A percentile compares a stretch with the other conserved stretches of the same genome.
Evolutionary conservation across 2,888 invertebrate genomes (phyloP).

Genomic region (Geophilus truncorum): DNA sequence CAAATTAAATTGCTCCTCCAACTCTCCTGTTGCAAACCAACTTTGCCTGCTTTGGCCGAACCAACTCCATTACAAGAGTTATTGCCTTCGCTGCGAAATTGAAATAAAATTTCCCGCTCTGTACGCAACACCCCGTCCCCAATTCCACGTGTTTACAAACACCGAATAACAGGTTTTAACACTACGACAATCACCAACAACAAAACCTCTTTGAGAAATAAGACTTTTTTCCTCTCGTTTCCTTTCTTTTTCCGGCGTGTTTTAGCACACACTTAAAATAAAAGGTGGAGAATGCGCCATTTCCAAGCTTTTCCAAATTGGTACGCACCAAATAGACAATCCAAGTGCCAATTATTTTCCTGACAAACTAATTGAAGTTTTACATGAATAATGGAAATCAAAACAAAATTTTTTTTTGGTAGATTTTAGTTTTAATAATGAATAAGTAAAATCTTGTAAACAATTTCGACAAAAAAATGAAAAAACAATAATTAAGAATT

Average conservation of each 20-base stretch:
- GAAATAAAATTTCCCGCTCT: background rate
- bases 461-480: no score
- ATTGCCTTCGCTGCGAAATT: background rate
- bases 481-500: no score
- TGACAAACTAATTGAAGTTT: background rate
- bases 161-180: background rate
- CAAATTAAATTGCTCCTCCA: slow-evolving; percentile 14
- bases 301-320: background rate
- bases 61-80: background rate
- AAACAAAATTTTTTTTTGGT: no score
- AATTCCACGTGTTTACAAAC: background rate
- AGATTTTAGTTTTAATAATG: no score
- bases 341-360: background rate
- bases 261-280: background rate
- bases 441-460: no score
- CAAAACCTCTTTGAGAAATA: background rate
- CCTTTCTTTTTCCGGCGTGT: no score
- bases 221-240: background rate
- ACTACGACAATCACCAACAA: background rate
- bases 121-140: background rate
- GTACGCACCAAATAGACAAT: background rate
- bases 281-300: background rate
- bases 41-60: background rate
- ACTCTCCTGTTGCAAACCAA: background rate
- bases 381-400: no score